Base-by-base conservation (phyloP, 2,888 invertebrate species). In the Noctua janthina region DNA sequence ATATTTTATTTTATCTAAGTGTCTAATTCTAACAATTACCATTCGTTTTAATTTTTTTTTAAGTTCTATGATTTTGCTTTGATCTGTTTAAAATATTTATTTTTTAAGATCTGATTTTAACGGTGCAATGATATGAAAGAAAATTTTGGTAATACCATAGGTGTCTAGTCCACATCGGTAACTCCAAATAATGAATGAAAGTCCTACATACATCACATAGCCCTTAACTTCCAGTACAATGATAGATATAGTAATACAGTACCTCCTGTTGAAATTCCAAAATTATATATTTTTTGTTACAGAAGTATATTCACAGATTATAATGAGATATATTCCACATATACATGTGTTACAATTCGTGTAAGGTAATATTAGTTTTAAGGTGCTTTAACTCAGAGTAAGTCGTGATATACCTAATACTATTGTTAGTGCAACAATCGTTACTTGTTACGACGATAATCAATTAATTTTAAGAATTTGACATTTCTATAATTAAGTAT, bases 1-100 rank as follows among this genome's bases (percentile, higher is more conserved):
- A 93, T 90, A 90, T 92, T 91, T 90, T 94, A 94, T 94, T 94
- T 93, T 94, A 94, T 94, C 93, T 95, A 95, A 95, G 94, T 94
- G 92, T 95, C 93, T 94, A 94, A 95, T 90, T 93, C 95, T 96
- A 96, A 95, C 95, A 95, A 93, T 93, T 95, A 96, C 94, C 92
- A 93, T 95, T 95, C 92, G 94, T 94, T 95, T 94, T 95, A 93
- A 89, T 90, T 90, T 93, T n/a, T 35, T 92, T 93, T 90, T 96
- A 96, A 95, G 96, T 95, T 94, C 93, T 92, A 91, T 97, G 94
- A 96, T 97, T 97, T 97, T 97, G 97, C 97, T 97, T 97, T 97
- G 97, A 96, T 96, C 93, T 96, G 96, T 96, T 93, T 91, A 92
- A 94, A 91, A 95, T 94, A 92, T 94, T 92, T 91, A 91, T 91